These are phyloP conservation scores for Trypoxylus dichotomus DNA, from an alignment of 1,140 invertebrate species.

Conservation along the genomic window DNA sequence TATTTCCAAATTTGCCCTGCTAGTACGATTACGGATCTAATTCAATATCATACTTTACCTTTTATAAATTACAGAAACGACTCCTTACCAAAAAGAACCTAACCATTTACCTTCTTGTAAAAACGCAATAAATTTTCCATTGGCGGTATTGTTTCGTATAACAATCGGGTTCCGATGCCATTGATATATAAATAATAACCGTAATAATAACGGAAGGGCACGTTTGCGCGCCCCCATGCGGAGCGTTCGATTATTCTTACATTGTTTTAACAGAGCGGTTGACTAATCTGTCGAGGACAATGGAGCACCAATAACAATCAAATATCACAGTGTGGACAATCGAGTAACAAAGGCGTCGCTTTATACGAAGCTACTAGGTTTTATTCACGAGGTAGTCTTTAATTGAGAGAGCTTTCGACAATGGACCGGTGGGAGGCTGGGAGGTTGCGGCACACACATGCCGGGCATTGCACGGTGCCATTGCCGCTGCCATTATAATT, in stretches of 20 bases:
- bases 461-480: constrained; percentile 44
- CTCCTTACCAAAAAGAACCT: background rate
- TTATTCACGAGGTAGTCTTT: constrained; percentile 41
- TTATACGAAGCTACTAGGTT: constrained; percentile 37
- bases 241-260: constrained; percentile 32
- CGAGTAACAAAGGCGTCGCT: constrained; percentile 36
- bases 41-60: too few species aligned
- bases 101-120: constrained; percentile 1
- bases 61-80: background rate
- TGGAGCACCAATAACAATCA: constrained; percentile 40
- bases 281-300: constrained; percentile 43
- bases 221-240: constrained; percentile 26
- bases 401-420: constrained; percentile 41
- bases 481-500: constrained; percentile 18
- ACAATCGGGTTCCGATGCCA: background rate
- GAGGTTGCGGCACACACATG: constrained; percentile 41
- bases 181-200: constrained; percentile 27
- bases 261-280: constrained; percentile 42
- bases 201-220: constrained; percentile 19
- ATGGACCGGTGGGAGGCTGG: constrained; percentile 50
- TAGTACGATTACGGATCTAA: too few species aligned
- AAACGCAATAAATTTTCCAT: constrained; percentile 8
- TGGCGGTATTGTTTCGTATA: background rate
- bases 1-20: too few species aligned
- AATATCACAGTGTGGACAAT: constrained; percentile 45